Base-by-base conservation (phyloP, 2,113 vertebrate genomes). In the Heterotis niloticus region DNA sequence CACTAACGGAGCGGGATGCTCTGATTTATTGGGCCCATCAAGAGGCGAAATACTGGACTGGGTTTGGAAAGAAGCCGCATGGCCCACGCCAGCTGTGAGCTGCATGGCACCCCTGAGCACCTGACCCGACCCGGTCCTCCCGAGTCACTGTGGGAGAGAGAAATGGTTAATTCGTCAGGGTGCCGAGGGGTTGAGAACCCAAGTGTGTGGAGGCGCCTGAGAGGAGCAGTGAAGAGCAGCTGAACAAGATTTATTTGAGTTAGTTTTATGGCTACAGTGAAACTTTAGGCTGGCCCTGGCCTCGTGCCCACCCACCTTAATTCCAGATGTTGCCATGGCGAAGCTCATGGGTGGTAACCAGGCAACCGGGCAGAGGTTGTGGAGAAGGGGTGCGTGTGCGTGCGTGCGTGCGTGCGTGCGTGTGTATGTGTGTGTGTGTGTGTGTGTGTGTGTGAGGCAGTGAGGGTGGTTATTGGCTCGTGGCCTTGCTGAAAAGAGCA, bases 241-340 rank as follows among this genome's bases (percentile, higher is more conserved):
- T 86, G 84, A 91, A 88, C 84, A 84, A 88, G 89, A 90, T 92
- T 91, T 94, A 93, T 92, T 92, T 92, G 88, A 89, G 88, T 92
- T 93, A 86, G 88, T 88, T 91, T 92, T 91, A 91, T 88, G 76
- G 86, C 88, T 85, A 82, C 82, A 87, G 89, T 89, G 87, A 89
- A 89, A 91, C 89, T 90, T 88, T 84, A 86, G 88, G 87, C 90
- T 87, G 89, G 83, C 85, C 81, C 86, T 94, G 93, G 90, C 93
- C 86, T 60, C 54, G 13, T 88, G 90, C 93, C 91, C 88, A 87
- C 84, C 86, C 92, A 92, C 92, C 91, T 95, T 94, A 91, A 90
- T 92, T 94, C 93, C 92, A 95, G 94, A 93, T 93, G 91, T 93
- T 94, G 89, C 92, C 89, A 90, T 90, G 91, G 92, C 86, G 83